Evolutionary conservation across 2,888 invertebrate species (phyloP).

Genomic region (Ommatoiulus sabulosus): DNA sequence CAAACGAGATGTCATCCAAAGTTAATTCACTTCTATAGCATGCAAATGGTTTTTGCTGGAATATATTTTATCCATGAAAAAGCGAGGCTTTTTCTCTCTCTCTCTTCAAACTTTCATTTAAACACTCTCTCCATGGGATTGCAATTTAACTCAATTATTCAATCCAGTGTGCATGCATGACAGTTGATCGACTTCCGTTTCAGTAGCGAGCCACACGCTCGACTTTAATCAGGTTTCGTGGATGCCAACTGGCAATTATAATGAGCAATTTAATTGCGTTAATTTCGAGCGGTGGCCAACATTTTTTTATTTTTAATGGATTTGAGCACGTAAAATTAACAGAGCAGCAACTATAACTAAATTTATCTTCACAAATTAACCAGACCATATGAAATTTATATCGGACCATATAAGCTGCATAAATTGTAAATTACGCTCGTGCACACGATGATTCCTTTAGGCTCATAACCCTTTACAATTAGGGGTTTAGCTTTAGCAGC

Average conservation of each 20-base stretch:
- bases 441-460: background rate
- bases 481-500: background rate
- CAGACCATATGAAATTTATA: constrained; percentile 24
- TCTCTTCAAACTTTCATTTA: background rate
- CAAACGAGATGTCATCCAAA: background rate
- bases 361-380: constrained; percentile 21
- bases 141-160: constrained; percentile 30
- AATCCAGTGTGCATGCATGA: constrained; percentile 20
- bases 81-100: too few species aligned
- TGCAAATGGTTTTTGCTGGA: background rate
- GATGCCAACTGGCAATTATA: constrained; percentile 23
- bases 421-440: background rate
- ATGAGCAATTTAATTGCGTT: constrained; percentile 16
- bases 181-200: constrained; percentile 37
- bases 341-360: constrained; percentile 29
- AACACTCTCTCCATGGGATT: background rate
- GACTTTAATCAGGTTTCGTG: constrained; percentile 18
- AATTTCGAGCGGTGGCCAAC: background rate
- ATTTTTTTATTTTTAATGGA: background rate
- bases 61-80: background rate
- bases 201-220: background rate
- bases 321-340: constrained; percentile 39
- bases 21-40: background rate
- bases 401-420: background rate
- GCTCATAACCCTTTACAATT: background rate